A percentile compares a stretch with the other conserved stretches of the same genome.
Conservation (phyloP, 2,888 invertebrate genomes). For the Sinodicranocentrus sp. region DNA sequence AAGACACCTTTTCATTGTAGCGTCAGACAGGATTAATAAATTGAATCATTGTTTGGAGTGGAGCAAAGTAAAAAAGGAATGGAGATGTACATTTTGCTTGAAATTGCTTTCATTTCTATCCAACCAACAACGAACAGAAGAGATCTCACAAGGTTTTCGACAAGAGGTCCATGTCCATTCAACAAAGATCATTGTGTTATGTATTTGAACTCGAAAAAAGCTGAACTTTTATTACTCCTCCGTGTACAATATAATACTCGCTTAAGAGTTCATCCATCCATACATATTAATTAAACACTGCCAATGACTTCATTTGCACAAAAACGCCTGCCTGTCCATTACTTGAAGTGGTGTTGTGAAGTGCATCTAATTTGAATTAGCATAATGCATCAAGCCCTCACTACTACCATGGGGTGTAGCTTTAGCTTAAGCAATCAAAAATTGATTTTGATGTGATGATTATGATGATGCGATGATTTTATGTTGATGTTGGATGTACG, state of each 20-base stretch:
- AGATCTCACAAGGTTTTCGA: too few species aligned
- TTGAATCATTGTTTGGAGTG: slow-evolving; percentile 58
- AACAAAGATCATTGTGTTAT: neutral
- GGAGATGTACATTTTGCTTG: slow-evolving; percentile 34
- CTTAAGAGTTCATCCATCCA: slow-evolving; percentile 15
- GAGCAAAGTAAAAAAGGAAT: slow-evolving; percentile 8
- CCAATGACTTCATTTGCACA: slow-evolving; percentile 50
- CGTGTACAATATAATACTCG: neutral
- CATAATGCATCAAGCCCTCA: neutral
- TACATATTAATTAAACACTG: slow-evolving; percentile 55
- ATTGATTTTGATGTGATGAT: slow-evolving; percentile 48
- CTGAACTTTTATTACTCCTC: slow-evolving; percentile 36
- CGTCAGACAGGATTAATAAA: slow-evolving; percentile 39
- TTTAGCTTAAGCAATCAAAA: slow-evolving; percentile 25
- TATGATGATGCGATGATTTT: slow-evolving; percentile 27
- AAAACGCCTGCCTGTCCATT: slow-evolving; percentile 4
- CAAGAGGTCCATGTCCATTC: too few species aligned
- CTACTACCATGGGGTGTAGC: too few species aligned
- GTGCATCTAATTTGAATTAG: slow-evolving; percentile 7
- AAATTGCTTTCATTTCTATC: neutral
- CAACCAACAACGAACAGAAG: too few species aligned
- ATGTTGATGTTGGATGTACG: neutral
- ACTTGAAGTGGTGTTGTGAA: slow-evolving; percentile 7
- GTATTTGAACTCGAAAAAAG: slow-evolving; percentile 19
- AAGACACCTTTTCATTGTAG: slow-evolving; percentile 42